phyloP scores from a whole-genome alignment of 2,797 vertebrate species.

The Gouania willdenowi region DNA sequence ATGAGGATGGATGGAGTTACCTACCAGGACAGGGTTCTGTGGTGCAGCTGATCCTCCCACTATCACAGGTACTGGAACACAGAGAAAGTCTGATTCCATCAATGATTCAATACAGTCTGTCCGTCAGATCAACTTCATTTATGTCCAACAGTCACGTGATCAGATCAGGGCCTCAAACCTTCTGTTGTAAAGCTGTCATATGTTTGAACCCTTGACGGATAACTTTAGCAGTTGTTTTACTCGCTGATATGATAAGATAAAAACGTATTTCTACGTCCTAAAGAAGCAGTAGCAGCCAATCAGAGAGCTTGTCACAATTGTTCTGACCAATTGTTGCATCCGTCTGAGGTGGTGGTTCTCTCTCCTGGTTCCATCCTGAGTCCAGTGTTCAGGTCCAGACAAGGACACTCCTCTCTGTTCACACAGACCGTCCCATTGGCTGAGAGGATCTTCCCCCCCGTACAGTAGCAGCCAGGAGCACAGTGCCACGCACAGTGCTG shows the following conservation, averaged over 20 bases:
- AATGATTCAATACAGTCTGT: too few species aligned
- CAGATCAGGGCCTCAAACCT: too few species aligned
- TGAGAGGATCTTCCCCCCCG: slow-evolving; percentile 75
- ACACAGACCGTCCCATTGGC: slow-evolving; percentile 73
- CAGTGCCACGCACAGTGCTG: slow-evolving; percentile 84
- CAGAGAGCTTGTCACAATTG: not conserved
- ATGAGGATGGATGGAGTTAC: too few species aligned
- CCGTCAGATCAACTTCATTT: too few species aligned
- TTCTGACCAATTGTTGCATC: slow-evolving; percentile 88
- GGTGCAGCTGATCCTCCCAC: slow-evolving; percentile 78
- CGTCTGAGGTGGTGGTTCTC: slow-evolving; percentile 50
- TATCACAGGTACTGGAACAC: slow-evolving; percentile 78
- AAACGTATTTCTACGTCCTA: too few species aligned
- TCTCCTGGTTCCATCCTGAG: slow-evolving; percentile 61
- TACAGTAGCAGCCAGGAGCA: slow-evolving; percentile 87
- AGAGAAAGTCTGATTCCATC: too few species aligned
- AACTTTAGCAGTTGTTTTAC: too few species aligned
- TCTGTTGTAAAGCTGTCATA: too few species aligned
- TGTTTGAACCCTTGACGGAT: too few species aligned
- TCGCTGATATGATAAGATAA: too few species aligned
- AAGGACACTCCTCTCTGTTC: slow-evolving; percentile 69
- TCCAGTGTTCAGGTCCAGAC: slow-evolving; percentile 77
- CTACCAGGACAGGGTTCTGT: slow-evolving; percentile 79
- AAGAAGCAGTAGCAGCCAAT: too few species aligned
- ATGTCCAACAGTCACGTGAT: too few species aligned